A percentile compares a stretch with the other conserved stretches of the same genome.
phyloP scores from a whole-genome alignment of 1,140 invertebrate genomes.

The Drosophila asahinai region DNA sequence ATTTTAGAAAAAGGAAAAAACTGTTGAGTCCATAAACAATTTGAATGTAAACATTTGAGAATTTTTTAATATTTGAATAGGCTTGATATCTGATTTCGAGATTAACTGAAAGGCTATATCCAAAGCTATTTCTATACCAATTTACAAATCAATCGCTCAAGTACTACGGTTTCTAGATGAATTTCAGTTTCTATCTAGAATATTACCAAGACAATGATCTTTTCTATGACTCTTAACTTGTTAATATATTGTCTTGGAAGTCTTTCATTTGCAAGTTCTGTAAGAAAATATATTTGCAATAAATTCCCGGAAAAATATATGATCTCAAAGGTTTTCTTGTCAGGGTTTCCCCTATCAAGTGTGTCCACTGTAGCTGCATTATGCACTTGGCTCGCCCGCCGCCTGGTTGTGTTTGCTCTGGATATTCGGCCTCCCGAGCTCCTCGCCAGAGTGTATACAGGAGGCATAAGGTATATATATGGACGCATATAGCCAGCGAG shows the following conservation, averaged over 20 bases:
- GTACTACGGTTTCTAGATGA: neutral
- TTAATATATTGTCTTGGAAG: too few species aligned
- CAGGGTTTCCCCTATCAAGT: neutral
- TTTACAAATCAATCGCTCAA: neutral
- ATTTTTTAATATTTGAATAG: neutral
- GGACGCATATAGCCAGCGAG: conserved; percentile 37
- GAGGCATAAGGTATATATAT: conserved; percentile 16
- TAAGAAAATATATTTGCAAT: neutral
- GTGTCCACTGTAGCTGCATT: conserved; percentile 13
- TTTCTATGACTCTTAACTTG: too few species aligned
- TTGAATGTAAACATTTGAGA: neutral
- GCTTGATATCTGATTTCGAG: neutral
- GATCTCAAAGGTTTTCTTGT: too few species aligned
- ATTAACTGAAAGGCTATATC: too few species aligned
- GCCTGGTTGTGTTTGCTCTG: conserved; percentile 25
- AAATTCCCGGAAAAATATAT: neutral
- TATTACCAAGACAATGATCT: too few species aligned
- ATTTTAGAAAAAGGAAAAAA: neutral
- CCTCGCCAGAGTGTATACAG: conserved; percentile 17
- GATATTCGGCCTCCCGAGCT: conserved; percentile 3
- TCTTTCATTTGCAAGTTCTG: too few species aligned
- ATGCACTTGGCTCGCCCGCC: neutral
- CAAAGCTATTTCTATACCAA: neutral
- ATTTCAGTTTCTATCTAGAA: neutral
- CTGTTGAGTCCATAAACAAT: too few species aligned